A percentile compares a stretch with the other conserved stretches of the same genome.
These are phyloP conservation scores for Philereme transversata DNA, from an alignment of 2,888 invertebrate genomes.

Conservation along the genomic window DNA sequence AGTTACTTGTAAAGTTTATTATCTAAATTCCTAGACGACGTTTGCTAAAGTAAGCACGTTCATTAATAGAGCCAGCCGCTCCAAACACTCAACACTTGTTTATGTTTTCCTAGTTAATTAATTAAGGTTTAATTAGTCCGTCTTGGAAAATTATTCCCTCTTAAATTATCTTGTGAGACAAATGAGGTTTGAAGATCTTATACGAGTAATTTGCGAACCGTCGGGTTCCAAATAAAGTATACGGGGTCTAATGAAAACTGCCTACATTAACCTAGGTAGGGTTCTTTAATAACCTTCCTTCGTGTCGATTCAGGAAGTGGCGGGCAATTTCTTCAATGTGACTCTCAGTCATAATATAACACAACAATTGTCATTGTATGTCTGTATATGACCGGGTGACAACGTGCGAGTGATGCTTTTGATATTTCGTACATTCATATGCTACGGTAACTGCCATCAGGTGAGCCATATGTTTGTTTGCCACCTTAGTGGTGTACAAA, in stretches of 20 bases:
- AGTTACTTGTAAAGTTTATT: conserved; percentile 21
- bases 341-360: too few relatives aligned
- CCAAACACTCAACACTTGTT: conserved; percentile 54
- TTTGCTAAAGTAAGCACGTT: conserved; percentile 31
- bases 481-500: too few relatives aligned
- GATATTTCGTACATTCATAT: too few relatives aligned
- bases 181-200: conserved; percentile 45
- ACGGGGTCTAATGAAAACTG: conserved; percentile 61
- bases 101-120: conserved; percentile 65
- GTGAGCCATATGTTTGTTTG: too few relatives aligned
- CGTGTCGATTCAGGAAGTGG: too few relatives aligned
- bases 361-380: too few relatives aligned
- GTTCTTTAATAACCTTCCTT: conserved; percentile 43
- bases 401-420: too few relatives aligned
- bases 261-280: conserved; percentile 50
- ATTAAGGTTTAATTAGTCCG: conserved; percentile 65
- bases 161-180: conserved; percentile 64
- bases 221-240: conserved; percentile 61
- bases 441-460: too few relatives aligned
- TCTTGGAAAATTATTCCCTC: conserved; percentile 61
- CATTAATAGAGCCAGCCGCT: conserved; percentile 43
- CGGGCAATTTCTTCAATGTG: too few relatives aligned
- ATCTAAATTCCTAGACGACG: conserved; percentile 21
- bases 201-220: conserved; percentile 57
- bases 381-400: too few relatives aligned